Evolutionary conservation across 1,140 invertebrate species (phyloP).

Genomic region (Listronotus bonariensis): DNA sequence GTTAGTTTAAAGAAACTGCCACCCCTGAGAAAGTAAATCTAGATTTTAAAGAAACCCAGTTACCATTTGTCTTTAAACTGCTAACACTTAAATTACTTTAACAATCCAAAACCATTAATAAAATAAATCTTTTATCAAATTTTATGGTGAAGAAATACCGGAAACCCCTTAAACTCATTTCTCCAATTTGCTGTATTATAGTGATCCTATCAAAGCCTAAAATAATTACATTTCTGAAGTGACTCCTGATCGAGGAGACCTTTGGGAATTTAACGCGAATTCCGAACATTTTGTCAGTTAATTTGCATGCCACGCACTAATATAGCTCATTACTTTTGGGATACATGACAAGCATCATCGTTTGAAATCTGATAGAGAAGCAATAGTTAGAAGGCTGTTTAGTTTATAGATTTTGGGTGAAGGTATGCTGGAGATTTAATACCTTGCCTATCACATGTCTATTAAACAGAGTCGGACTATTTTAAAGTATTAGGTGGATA

Average conservation of each 20-base stretch:
- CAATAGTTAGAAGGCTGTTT: no score
- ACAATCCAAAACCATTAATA: not conserved
- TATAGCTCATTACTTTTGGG: conserved; percentile 33
- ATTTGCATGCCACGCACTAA: conserved; percentile 34
- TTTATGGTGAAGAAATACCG: conserved; percentile 5
- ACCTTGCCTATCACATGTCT: no score
- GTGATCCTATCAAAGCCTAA: conserved; percentile 34
- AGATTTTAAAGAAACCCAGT: no score
- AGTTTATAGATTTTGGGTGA: no score
- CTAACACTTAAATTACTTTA: no score
- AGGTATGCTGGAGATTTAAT: no score
- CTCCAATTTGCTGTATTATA: conserved; percentile 24
- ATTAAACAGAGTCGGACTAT: no score
- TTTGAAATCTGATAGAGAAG: conserved; percentile 24
- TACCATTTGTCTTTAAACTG: no score
- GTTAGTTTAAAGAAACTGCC: no score
- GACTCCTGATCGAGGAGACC: conserved; percentile 23
- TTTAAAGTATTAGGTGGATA: no score
- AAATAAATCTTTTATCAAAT: conserved; percentile 16
- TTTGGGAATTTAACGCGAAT: conserved; percentile 30
- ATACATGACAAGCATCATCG: conserved; percentile 23
- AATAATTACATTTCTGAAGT: conserved; percentile 35
- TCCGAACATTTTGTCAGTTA: conserved; percentile 31
- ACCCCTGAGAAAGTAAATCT: no score
- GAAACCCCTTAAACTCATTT: conserved; percentile 8